Conservation (phyloP, 1,140 invertebrate genomes). For the Procambarus clarkii region DNA sequence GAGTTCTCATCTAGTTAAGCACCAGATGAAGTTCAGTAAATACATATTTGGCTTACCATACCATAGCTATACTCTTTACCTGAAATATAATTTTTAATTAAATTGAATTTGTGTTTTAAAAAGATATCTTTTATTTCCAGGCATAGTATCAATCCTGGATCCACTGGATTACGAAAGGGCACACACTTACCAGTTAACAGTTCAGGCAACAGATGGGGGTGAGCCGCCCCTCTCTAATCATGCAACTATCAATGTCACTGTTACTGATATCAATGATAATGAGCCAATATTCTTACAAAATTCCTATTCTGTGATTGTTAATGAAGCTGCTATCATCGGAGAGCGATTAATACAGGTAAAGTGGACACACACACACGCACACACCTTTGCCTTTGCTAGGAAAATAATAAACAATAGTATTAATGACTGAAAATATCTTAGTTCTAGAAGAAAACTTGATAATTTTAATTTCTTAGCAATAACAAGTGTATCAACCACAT, state of each 20-base stretch:
- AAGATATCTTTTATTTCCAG: slow-evolving; percentile 74
- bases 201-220: slow-evolving; percentile 91
- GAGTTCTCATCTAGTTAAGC: too few relatives aligned
- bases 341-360: slow-evolving; percentile 79
- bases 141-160: slow-evolving; percentile 86
- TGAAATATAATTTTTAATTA: too few relatives aligned
- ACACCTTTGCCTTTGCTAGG: too few relatives aligned
- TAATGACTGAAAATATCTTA: too few relatives aligned
- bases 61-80: too few relatives aligned
- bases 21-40: too few relatives aligned
- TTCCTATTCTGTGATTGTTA: slow-evolving; percentile 86
- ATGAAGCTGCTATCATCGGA: slow-evolving; percentile 85
- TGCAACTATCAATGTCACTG: slow-evolving; percentile 90
- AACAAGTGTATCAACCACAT: too few relatives aligned
- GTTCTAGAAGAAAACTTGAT: too few relatives aligned
- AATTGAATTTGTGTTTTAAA: neutral
- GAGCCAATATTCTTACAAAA: slow-evolving; percentile 88
- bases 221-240: slow-evolving; percentile 89
- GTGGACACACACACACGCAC: too few relatives aligned
- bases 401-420: too few relatives aligned
- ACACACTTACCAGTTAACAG: slow-evolving; percentile 88
- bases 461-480: too few relatives aligned
- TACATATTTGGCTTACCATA: too few relatives aligned
- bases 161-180: slow-evolving; percentile 90
- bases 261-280: slow-evolving; percentile 94